Percentiles rank a stretch among this genome's conserved stretches.
Conservation (phyloP, 2,797 vertebrate genomes). For the Rhinella marina region DNA sequence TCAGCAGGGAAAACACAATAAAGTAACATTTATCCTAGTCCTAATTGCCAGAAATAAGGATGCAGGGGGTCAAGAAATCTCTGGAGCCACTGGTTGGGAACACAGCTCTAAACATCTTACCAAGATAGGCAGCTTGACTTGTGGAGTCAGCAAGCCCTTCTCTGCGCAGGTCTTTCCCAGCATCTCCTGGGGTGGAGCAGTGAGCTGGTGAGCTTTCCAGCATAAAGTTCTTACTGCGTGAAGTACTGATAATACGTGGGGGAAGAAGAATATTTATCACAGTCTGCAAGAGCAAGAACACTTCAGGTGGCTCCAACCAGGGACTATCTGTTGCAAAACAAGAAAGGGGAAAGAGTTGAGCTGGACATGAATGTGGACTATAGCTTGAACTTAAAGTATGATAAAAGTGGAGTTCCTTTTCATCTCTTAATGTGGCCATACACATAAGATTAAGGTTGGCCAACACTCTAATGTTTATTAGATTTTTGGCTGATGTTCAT, state of each 20-base stretch:
- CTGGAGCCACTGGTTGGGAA: neutral
- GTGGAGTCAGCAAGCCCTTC: slow-evolving; percentile 96
- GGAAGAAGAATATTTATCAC: slow-evolving; percentile 97
- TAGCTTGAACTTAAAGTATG: neutral
- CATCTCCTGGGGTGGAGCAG: slow-evolving; percentile 94
- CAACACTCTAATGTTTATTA: too few species aligned
- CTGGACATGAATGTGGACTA: neutral
- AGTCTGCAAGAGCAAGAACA: slow-evolving; percentile 95
- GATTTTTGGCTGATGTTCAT: too few species aligned
- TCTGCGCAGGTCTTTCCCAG: slow-evolving; percentile 89
- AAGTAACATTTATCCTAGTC: too few species aligned
- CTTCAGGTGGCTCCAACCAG: slow-evolving; percentile 93
- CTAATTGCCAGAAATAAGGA: neutral
- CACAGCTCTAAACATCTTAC: slow-evolving; percentile 72
- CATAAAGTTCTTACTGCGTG: slow-evolving; percentile 98
- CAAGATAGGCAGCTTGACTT: slow-evolving; percentile 96
- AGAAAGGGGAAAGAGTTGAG: slow-evolving; percentile 61
- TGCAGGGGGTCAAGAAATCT: neutral
- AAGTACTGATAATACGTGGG: slow-evolving; percentile 96
- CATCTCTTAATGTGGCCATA: neutral
- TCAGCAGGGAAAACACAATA: neutral
- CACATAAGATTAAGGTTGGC: too few species aligned
- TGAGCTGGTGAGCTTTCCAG: slow-evolving; percentile 96
- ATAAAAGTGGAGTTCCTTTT: neutral
- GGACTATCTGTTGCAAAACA: slow-evolving; percentile 84